Conservation (phyloP, 2,797 vertebrate species). For the Leucoraja ocellata region DNA sequence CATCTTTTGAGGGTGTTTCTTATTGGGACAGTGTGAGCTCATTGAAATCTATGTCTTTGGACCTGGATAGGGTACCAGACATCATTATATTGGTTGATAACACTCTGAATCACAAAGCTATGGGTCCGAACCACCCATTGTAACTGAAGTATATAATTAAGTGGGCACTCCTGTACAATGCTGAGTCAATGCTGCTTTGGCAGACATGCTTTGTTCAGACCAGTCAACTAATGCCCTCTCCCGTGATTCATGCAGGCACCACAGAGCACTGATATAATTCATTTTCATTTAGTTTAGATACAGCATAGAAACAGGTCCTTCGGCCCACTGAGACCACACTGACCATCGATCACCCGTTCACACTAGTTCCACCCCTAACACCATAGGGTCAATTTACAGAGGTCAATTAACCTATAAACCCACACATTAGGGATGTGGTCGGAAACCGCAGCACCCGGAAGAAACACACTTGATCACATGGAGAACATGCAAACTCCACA, state of each 20-base stretch:
- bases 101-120: constrained; percentile 2
- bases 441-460: too few relatives aligned
- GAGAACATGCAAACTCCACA: too few relatives aligned
- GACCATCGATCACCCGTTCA: too few relatives aligned
- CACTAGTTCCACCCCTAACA: too few relatives aligned
- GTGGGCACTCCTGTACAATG: background rate
- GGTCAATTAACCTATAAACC: too few relatives aligned
- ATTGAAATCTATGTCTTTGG: background rate
- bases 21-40: background rate
- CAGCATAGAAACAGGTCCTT: too few relatives aligned
- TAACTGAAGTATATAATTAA: background rate
- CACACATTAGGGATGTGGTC: too few relatives aligned
- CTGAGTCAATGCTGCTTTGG: background rate
- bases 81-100: background rate
- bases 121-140: background rate
- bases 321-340: too few relatives aligned
- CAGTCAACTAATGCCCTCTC: background rate
- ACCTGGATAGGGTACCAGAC: background rate
- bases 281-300: too few relatives aligned
- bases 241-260: too few relatives aligned
- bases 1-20: background rate
- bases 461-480: too few relatives aligned
- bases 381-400: too few relatives aligned
- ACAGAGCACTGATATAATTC: background rate
- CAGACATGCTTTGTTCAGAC: background rate